These are phyloP conservation scores for Pseudorectes ferrugineus DNA, from an alignment of 2,113 vertebrate species.

Conservation along the genomic window DNA sequence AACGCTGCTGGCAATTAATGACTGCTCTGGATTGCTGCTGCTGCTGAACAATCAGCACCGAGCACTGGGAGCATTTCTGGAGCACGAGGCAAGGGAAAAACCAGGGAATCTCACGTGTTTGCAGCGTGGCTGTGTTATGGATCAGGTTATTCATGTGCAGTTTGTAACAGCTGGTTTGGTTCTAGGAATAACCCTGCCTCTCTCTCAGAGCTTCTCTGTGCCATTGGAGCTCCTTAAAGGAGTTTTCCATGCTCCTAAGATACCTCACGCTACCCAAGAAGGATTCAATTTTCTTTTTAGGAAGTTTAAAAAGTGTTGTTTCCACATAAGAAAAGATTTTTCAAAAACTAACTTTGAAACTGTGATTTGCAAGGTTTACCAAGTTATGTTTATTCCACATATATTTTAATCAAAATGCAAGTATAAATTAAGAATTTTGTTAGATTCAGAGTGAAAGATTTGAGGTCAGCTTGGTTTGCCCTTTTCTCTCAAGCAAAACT, in stretches of 20 bases:
- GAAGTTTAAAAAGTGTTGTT: neutral
- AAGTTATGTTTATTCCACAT: neutral
- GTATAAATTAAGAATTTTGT: neutral
- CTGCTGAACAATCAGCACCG: neutral
- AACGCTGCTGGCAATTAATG: fast-evolving
- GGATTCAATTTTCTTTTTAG: too few species aligned
- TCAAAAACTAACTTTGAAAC: neutral
- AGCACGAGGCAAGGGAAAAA: neutral
- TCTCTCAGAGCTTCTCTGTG: neutral
- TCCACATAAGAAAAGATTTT: neutral
- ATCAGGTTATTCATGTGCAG: too few species aligned
- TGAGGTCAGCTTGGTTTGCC: neutral
- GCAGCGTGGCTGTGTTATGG: fast-evolving
- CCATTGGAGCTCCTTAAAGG: neutral
- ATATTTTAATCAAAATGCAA: neutral
- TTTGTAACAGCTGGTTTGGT: neutral
- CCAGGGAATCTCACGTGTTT: neutral
- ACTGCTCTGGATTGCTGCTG: neutral
- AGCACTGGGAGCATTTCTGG: neutral
- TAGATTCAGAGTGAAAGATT: neutral
- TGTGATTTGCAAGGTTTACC: neutral
- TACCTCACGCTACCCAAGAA: neutral
- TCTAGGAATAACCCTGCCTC: neutral
- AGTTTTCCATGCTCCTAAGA: neutral
- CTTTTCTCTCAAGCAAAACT: neutral